phyloP scores from a whole-genome alignment of 2,888 invertebrate genomes.

The Nebria brevicollis region DNA sequence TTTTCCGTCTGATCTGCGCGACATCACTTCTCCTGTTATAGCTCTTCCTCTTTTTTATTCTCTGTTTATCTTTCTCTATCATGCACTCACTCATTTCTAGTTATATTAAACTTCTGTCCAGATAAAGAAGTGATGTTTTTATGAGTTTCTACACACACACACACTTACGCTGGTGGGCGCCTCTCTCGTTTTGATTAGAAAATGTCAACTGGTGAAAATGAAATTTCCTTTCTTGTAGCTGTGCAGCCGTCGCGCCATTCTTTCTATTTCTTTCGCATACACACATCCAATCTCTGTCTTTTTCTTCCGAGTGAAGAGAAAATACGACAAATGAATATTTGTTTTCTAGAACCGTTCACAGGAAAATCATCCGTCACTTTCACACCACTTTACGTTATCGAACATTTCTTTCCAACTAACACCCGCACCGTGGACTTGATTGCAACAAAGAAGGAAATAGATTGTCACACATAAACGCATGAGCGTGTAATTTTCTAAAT shows the following conservation, averaged over 20 bases:
- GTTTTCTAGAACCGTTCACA: constrained; percentile 25
- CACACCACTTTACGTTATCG: not conserved
- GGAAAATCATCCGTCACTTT: not conserved
- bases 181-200: constrained; percentile 17
- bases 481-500: too few relatives aligned
- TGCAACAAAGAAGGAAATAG: not conserved
- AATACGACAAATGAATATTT: constrained; percentile 31
- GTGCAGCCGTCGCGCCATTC: not conserved
- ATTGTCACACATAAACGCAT: not conserved
- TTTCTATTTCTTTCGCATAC: not conserved
- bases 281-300: not conserved
- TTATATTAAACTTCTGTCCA: constrained; percentile 31
- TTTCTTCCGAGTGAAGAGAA: not conserved
- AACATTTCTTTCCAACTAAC: not conserved
- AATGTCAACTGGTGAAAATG: constrained; percentile 16
- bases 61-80: not conserved
- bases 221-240: constrained; percentile 2
- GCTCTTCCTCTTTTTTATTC: not conserved
- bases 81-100: constrained; percentile 2
- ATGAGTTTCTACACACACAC: constrained; percentile 17
- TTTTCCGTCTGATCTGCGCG: not conserved
- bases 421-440: not conserved
- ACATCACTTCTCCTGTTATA: not conserved
- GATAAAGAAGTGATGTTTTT: constrained; percentile 33
- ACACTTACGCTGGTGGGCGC: not conserved